Evolutionary conservation across 2,797 vertebrate species (phyloP), one percentile per base, ranked within the genome.

Genomic region (Hylomyscus alleni): DNA sequence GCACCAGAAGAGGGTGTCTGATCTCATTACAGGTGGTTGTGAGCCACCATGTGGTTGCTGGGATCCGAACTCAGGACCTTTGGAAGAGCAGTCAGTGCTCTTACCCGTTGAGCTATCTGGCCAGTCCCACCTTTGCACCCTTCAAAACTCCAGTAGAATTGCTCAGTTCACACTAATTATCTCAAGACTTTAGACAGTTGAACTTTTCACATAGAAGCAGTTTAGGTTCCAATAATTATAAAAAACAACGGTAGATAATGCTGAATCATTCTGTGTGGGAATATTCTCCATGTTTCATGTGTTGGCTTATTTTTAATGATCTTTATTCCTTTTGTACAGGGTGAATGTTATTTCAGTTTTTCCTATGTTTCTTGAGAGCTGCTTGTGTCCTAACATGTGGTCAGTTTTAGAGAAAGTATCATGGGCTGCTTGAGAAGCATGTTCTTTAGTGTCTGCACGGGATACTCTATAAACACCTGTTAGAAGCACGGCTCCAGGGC

Each of bases 131-230:
- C 80, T 83, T 69, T 20, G 34, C 8, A 54, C 54, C 15, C 14
- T 54, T 54, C 54, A 54, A 54, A 54, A 54, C 4, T 86, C 20
- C 2, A 3, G 40, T 54, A 73, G 14, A 91, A 83, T 77, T 73
- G 20, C 72, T 86, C 44, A 87, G 8, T 91, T 93, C 80, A 54
- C 37, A 31, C 60, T 85, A 82, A 34, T 47, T 89, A 58, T 82
- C 69, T 93, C 37, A 29, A 24, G 76, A 69, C 31, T 85, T 96
- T 82, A 85, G 60, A 82, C 50, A 76, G 56, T 67, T 94, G 37
- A 60, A 1, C 24, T 82, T 77, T 81, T 76, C 34, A 85, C 80
- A 69, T 8, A 20, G 14, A 47, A 90, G 50, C 8, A 50, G 10
- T 62, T 85, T 89, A 72, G 47, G n/a, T 90, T 88, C 77, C 1